Percentiles rank a stretch among this genome's conserved stretches.
These are phyloP conservation scores for Salvelinus alpinus DNA, from an alignment of 2,113 vertebrate species.

Conservation along the genomic window DNA sequence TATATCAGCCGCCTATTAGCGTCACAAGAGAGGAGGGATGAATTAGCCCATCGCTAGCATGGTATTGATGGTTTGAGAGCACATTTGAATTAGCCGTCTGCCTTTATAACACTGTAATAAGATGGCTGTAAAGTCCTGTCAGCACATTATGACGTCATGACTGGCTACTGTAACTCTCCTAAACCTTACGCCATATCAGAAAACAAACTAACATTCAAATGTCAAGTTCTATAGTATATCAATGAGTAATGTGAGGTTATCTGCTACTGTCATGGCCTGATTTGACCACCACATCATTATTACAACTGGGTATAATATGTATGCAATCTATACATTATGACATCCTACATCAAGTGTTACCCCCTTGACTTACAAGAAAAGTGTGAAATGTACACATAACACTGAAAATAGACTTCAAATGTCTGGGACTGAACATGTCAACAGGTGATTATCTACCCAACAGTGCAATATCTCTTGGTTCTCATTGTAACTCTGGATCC, in stretches of 20 bases:
- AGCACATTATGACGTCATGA: not conserved
- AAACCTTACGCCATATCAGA: not conserved
- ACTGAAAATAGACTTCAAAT: constrained; percentile 22
- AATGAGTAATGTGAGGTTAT: not conserved
- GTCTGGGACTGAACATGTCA: constrained; percentile 24
- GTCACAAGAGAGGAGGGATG: not conserved
- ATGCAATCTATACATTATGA: not conserved
- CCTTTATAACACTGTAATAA: not conserved
- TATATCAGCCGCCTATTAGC: not conserved
- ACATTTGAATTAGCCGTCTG: not conserved
- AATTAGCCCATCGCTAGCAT: not conserved
- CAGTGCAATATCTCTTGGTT: constrained; percentile 7
- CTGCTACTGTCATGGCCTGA: not conserved
- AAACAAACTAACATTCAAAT: not conserved
- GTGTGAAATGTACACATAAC: not conserved
- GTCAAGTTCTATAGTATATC: not conserved
- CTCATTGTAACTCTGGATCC: constrained; percentile 1
- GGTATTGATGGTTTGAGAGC: not conserved
- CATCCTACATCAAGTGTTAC: not conserved
- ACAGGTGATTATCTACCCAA: constrained; percentile 42
- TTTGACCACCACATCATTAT: not conserved
- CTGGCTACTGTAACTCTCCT: not conserved
- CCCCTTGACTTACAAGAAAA: not conserved
- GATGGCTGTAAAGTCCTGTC: not conserved
- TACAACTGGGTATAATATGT: not conserved